These are phyloP conservation scores for Nephrotoma guestfalica DNA, from an alignment of 2,888 invertebrate species.

Conservation along the genomic window DNA sequence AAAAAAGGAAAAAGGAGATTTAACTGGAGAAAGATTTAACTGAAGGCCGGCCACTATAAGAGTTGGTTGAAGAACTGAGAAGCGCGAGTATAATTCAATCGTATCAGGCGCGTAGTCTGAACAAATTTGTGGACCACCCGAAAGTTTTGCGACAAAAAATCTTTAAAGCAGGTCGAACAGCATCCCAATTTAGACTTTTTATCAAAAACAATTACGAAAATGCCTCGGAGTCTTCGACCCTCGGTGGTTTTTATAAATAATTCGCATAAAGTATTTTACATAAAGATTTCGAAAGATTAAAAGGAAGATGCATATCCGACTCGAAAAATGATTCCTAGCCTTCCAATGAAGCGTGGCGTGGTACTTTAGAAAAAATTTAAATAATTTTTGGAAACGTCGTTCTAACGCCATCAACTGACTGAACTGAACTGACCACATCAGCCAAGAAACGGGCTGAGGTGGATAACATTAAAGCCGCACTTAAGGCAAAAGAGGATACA, in stretches of 20 bases:
- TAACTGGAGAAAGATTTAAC: slow-evolving; percentile 41
- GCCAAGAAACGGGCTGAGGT: slow-evolving; percentile 14
- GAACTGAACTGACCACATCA: slow-evolving; percentile 20
- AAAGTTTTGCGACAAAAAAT: slow-evolving; percentile 47
- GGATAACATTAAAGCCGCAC: neutral
- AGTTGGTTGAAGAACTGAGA: slow-evolving; percentile 49
- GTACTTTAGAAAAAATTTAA: slow-evolving; percentile 19
- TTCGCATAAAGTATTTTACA: slow-evolving; percentile 40
- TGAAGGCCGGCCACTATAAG: slow-evolving; percentile 40
- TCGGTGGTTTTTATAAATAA: slow-evolving; percentile 41
- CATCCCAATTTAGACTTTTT: slow-evolving; percentile 46
- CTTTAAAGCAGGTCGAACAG: slow-evolving; percentile 44
- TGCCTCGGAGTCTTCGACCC: slow-evolving; percentile 42
- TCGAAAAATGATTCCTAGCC: slow-evolving; percentile 31
- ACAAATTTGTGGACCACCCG: slow-evolving; percentile 52
- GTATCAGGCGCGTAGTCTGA: slow-evolving; percentile 37
- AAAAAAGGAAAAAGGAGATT: slow-evolving; percentile 22
- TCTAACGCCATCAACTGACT: slow-evolving; percentile 26
- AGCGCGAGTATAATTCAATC: slow-evolving; percentile 38
- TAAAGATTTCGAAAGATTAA: slow-evolving; percentile 29
- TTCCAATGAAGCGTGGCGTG: slow-evolving; percentile 40
- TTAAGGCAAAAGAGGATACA: neutral
- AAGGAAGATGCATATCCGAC: slow-evolving; percentile 32
- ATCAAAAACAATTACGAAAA: slow-evolving; percentile 45
- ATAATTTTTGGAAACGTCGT: slow-evolving; percentile 24